Percentiles rank a stretch among this genome's conserved stretches.
Evolutionary conservation across 2,888 invertebrate species (phyloP).

Genomic region (Cyaniris semiargus): DNA sequence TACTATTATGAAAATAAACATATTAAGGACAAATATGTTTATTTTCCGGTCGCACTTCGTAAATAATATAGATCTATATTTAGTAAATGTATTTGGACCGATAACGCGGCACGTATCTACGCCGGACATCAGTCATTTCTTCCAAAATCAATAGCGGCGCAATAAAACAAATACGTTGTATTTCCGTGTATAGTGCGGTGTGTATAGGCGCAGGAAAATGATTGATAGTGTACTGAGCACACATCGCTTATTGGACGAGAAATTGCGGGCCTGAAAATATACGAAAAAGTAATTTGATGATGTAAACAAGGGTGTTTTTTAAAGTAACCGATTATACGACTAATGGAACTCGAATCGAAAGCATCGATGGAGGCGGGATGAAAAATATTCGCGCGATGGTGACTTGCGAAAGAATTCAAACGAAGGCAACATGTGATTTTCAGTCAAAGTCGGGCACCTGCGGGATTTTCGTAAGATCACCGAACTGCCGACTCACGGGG

Average conservation of each 20-base stretch:
- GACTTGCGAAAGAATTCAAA: conserved; percentile 50
- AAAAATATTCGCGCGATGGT: conserved; percentile 51
- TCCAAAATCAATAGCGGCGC: conserved; percentile 70
- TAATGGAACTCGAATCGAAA: conserved; percentile 32
- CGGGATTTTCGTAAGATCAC: conserved; percentile 62
- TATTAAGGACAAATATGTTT: neutral
- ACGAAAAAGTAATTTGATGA: conserved; percentile 46
- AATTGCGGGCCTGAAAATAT: conserved; percentile 54
- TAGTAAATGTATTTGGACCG: conserved; percentile 21
- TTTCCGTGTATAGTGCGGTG: conserved; percentile 54
- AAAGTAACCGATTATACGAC: conserved; percentile 33
- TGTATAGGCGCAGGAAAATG: conserved; percentile 65
- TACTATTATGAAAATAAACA: too few species aligned
- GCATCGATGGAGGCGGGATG: conserved; percentile 45
- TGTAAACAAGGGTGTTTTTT: conserved; percentile 40
- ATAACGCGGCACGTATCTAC: conserved; percentile 46
- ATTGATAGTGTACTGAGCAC: conserved; percentile 75
- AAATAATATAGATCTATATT: neutral
- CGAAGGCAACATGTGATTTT: conserved; percentile 55
- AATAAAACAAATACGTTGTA: conserved; percentile 71
- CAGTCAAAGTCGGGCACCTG: conserved; percentile 60
- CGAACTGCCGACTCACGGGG: conserved; percentile 73
- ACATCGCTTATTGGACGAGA: conserved; percentile 64
- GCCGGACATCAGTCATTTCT: conserved; percentile 55
- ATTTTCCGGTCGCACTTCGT: neutral